A percentile compares a stretch with the other conserved stretches of the same genome.
Evolutionary conservation across 1,140 invertebrate genomes (phyloP).

Genomic region (Maconellicoccus hirsutus): DNA sequence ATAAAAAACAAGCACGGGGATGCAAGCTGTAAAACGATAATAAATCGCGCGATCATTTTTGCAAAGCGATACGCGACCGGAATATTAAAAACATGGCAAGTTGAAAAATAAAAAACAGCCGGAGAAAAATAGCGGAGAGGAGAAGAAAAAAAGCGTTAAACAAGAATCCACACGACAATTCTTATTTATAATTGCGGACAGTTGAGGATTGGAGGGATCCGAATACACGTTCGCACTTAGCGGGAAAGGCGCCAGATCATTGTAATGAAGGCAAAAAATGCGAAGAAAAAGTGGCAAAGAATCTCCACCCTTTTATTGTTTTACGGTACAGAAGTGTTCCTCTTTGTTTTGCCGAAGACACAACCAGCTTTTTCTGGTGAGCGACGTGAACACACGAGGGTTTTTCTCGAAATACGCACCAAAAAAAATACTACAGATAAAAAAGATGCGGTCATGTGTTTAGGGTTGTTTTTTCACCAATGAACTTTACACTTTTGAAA

Average conservation of each 20-base stretch:
- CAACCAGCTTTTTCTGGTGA: neutral
- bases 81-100: neutral
- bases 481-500: neutral
- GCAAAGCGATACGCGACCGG: neutral
- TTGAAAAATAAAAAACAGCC: neutral
- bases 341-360: constrained; percentile 4
- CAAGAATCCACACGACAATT: neutral
- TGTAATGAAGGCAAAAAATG: constrained; percentile 9
- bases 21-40: neutral
- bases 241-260: constrained; percentile 6
- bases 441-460: neutral
- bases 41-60: constrained; percentile 4
- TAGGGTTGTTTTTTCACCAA: neutral
- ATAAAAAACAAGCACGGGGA: neutral
- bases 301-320: constrained; percentile 3
- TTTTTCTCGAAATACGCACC: neutral
- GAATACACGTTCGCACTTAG: constrained; percentile 2
- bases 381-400: neutral
- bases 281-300: neutral
- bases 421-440: neutral
- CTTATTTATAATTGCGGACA: constrained; percentile 4
- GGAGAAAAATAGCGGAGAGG: neutral
- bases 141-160: neutral
- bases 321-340: neutral
- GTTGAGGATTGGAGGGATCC: neutral